Conservation (phyloP, 2,797 vertebrate genomes). For the Squalus acanthias region DNA sequence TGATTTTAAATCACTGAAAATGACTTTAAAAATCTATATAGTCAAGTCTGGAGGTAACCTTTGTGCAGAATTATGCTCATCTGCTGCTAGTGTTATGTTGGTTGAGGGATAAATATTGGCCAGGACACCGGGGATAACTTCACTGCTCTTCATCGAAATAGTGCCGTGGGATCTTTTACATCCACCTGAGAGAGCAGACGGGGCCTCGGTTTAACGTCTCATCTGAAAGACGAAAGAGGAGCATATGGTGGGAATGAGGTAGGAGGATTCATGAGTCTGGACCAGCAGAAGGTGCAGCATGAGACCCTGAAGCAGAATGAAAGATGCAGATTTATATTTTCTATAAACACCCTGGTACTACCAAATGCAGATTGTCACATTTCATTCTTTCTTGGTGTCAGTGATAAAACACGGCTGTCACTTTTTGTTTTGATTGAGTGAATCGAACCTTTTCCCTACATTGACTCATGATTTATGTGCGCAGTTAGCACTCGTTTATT, state of each 20-base stretch:
- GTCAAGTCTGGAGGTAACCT: background rate
- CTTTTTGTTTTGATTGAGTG: background rate
- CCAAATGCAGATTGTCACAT: background rate
- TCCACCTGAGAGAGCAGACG: too few relatives aligned
- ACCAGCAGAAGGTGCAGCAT: too few relatives aligned
- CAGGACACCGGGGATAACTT: too few relatives aligned
- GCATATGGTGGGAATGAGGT: background rate
- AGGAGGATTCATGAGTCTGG: background rate
- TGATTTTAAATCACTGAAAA: background rate
- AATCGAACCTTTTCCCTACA: background rate
- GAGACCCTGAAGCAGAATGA: background rate
- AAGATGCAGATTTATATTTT: background rate
- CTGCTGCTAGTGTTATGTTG: too few relatives aligned
- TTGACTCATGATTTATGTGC: constrained; percentile 19
- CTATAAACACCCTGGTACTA: background rate
- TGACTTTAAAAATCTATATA: background rate
- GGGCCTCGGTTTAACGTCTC: too few relatives aligned
- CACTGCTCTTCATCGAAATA: too few relatives aligned
- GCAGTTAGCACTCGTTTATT: background rate
- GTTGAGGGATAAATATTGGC: too few relatives aligned
- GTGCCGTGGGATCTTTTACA: too few relatives aligned
- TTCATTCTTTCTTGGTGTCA: background rate
- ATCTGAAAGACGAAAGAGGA: background rate
- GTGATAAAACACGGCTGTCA: background rate
- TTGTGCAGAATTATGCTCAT: too few relatives aligned